These are phyloP conservation scores for Liodrosophila aerea DNA, from an alignment of 2,888 invertebrate species.

Conservation along the genomic window DNA sequence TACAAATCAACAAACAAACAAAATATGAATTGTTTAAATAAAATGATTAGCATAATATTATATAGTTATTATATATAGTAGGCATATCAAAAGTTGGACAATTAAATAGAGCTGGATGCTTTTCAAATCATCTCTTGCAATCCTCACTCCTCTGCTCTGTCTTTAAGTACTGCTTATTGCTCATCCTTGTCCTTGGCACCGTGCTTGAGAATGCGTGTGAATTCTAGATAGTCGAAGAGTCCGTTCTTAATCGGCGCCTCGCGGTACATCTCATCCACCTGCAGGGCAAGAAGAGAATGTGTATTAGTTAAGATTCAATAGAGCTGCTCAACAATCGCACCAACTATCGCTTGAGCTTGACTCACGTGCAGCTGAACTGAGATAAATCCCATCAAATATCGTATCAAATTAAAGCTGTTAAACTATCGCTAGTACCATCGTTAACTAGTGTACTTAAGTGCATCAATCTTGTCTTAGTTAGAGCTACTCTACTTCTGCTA, in stretches of 20 bases:
- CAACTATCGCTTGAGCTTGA: no score
- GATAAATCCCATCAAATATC: no score
- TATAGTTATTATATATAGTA: not conserved
- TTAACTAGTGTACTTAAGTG: no score
- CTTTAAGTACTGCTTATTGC: constrained; percentile 84
- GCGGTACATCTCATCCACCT: constrained; percentile 98
- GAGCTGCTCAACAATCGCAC: no score
- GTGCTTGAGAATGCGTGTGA: constrained; percentile 98
- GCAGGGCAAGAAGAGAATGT: not conserved
- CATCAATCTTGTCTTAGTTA: no score
- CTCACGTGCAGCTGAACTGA: no score
- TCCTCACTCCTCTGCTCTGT: not conserved
- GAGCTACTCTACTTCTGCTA: no score
- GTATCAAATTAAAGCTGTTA: no score
- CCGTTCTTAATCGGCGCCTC: constrained; percentile 97
- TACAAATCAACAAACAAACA: not conserved
- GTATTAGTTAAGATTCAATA: no score
- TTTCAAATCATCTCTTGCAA: not conserved
- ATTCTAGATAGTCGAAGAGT: constrained; percentile 98
- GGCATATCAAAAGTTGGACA: not conserved
- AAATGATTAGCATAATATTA: constrained; percentile 1
- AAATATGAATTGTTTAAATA: not conserved
- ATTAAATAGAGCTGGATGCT: constrained; percentile 17
- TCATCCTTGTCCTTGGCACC: constrained; percentile 99
- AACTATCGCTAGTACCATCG: no score